These are phyloP conservation scores for Patiria miniata DNA, from an alignment of 35 echinoderm and acorn worm species.

Conservation along the genomic window DNA sequence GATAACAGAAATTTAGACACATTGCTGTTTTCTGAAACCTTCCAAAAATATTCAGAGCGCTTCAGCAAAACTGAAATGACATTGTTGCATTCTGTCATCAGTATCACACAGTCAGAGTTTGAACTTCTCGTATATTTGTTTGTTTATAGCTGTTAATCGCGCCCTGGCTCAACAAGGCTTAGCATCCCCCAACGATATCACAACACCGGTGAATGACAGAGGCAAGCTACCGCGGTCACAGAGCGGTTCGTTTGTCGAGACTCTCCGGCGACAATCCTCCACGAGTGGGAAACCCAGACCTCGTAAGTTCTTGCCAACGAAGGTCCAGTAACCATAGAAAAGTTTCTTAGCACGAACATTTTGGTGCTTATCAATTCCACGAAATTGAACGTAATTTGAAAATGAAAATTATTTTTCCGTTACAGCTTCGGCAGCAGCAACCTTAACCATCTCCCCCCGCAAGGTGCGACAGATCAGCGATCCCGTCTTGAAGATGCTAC, in stretches of 20 bases:
- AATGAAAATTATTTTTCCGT: neutral
- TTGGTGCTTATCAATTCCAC: no score
- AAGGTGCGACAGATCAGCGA: conserved; percentile 99
- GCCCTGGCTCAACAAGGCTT: neutral
- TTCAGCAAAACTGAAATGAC: no score
- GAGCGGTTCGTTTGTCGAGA: conserved; percentile 82
- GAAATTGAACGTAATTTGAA: neutral
- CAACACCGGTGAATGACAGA: neutral
- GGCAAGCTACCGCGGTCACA: conserved; percentile 53
- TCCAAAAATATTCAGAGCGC: no score
- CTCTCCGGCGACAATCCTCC: conserved; percentile 67
- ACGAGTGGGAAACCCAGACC: conserved; percentile 66
- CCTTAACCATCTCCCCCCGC: conserved; percentile 91
- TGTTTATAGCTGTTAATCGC: conserved; percentile 28
- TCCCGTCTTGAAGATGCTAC: conserved; percentile 92
- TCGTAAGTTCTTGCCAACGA: conserved; percentile 49
- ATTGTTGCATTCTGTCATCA: no score
- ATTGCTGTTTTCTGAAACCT: no score
- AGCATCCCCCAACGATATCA: conserved; percentile 13
- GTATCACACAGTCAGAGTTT: no score
- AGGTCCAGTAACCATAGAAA: no score
- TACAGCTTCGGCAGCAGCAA: conserved; percentile 90
- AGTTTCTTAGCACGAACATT: no score
- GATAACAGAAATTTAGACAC: no score
- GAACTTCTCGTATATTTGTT: neutral